phyloP scores from a whole-genome alignment of 1,140 invertebrate genomes.

The Brachionus koreanus region DNA sequence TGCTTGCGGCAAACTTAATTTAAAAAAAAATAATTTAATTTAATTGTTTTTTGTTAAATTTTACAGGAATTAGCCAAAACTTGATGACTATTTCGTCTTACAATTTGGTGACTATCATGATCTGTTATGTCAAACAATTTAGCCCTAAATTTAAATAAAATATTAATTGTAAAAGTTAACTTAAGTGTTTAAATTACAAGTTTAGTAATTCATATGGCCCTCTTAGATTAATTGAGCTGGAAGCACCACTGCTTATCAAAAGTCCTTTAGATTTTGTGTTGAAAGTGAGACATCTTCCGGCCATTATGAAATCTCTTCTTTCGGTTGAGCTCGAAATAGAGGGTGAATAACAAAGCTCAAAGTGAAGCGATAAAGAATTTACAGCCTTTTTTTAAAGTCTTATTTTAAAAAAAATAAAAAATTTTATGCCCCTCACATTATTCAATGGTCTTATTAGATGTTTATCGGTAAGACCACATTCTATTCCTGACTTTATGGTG shows the following conservation, averaged over 20 bases:
- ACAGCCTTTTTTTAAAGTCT: not conserved
- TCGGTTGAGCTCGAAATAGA: constrained; percentile 39
- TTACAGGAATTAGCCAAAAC: constrained; percentile 34
- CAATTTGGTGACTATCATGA: constrained; percentile 21
- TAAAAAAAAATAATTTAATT: not conserved
- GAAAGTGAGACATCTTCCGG: constrained; percentile 19
- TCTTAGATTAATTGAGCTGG: not conserved
- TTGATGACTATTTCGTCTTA: not conserved
- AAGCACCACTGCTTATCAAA: constrained; percentile 13
- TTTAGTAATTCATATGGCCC: constrained; percentile 33
- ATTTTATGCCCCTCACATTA: not conserved
- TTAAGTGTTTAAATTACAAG: not conserved
- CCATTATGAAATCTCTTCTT: constrained; percentile 42
- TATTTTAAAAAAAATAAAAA: not conserved
- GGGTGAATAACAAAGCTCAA: constrained; percentile 17
- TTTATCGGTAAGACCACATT: constrained; percentile 42
- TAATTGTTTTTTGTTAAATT: not conserved
- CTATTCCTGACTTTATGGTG: constrained; percentile 22
- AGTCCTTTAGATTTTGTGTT: constrained; percentile 40
- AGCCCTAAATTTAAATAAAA: not conserved
- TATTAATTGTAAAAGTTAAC: not conserved
- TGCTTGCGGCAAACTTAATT: constrained; percentile 34
- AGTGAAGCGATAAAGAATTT: not conserved
- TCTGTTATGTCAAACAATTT: constrained; percentile 41
- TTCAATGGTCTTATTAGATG: constrained; percentile 37